Evolutionary conservation across 92 coral and sea anemone species (phyloP).

Genomic region (Actinernus sp.): DNA sequence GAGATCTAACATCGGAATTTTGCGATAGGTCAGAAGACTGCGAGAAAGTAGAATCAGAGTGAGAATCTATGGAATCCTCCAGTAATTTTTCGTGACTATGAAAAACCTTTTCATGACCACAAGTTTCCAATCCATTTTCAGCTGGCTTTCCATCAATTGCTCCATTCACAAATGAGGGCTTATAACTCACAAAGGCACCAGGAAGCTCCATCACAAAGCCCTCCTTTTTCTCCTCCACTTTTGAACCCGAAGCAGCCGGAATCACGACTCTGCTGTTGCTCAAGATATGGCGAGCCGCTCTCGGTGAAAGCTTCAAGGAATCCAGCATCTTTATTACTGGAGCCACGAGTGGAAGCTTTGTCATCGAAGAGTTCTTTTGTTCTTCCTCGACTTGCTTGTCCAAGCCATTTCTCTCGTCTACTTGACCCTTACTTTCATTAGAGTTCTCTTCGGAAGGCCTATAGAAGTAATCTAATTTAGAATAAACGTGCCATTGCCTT

Average conservation of each 20-base stretch:
- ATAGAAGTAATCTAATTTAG: slow-evolving; percentile 34
- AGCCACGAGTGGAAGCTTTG: neutral
- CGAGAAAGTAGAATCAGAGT: slow-evolving; percentile 79
- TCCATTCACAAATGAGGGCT: neutral
- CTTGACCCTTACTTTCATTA: neutral
- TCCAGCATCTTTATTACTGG: slow-evolving; percentile 39
- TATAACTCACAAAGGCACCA: neutral
- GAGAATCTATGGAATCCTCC: slow-evolving; percentile 49
- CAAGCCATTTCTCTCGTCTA: neutral
- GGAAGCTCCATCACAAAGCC: neutral
- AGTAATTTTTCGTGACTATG: too few species aligned
- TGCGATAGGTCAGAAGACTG: slow-evolving; percentile 60
- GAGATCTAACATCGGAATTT: slow-evolving; percentile 58
- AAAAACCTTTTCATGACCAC: too few species aligned
- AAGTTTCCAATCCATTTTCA: neutral
- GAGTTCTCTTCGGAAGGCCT: slow-evolving; percentile 2
- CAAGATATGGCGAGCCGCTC: slow-evolving; percentile 9
- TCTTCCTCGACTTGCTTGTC: slow-evolving; percentile 1
- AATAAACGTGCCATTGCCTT: slow-evolving; percentile 7
- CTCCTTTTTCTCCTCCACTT: neutral
- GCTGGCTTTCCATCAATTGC: neutral
- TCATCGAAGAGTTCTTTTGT: neutral
- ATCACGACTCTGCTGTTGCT: neutral
- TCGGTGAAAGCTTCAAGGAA: slow-evolving; percentile 12
- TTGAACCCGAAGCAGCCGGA: neutral